These are phyloP conservation scores for Upupa epops DNA, from an alignment of 2,113 vertebrate genomes.

Conservation along the genomic window DNA sequence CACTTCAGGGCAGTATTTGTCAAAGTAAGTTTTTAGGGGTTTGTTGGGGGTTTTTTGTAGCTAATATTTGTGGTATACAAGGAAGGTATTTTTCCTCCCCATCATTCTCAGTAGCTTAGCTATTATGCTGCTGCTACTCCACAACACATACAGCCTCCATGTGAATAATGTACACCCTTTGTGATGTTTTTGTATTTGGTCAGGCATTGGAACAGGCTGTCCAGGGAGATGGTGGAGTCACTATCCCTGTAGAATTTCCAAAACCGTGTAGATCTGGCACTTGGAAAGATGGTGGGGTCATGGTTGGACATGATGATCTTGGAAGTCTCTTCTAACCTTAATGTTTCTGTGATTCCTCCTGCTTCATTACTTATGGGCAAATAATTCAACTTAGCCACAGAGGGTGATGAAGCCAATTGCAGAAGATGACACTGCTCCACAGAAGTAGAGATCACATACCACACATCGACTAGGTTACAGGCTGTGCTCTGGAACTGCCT, in stretches of 20 bases:
- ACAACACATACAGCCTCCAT: fast-evolving
- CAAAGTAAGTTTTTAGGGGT: conserved; percentile 80
- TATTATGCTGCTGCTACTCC: not conserved
- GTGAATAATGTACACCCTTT: too few species aligned
- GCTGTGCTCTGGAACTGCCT: not conserved
- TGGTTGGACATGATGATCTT: too few species aligned
- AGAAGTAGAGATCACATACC: not conserved
- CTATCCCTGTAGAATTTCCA: too few species aligned
- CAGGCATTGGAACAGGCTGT: too few species aligned
- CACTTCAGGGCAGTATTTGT: conserved; percentile 91
- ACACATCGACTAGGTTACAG: not conserved
- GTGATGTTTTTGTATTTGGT: too few species aligned
- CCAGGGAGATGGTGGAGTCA: too few species aligned
- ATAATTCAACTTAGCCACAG: not conserved
- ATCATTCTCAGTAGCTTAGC: not conserved
- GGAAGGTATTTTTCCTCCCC: not conserved
- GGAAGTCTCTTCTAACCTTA: too few species aligned
- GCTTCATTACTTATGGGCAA: not conserved
- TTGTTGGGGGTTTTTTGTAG: not conserved
- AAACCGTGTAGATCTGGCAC: too few species aligned
- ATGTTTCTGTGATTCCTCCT: not conserved
- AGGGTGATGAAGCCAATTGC: not conserved
- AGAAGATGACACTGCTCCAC: not conserved
- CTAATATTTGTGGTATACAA: not conserved
- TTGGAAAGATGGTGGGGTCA: too few species aligned